These are phyloP conservation scores for Helicorthomorpha holstii DNA, from an alignment of 1,140 invertebrate species.

Conservation along the genomic window DNA sequence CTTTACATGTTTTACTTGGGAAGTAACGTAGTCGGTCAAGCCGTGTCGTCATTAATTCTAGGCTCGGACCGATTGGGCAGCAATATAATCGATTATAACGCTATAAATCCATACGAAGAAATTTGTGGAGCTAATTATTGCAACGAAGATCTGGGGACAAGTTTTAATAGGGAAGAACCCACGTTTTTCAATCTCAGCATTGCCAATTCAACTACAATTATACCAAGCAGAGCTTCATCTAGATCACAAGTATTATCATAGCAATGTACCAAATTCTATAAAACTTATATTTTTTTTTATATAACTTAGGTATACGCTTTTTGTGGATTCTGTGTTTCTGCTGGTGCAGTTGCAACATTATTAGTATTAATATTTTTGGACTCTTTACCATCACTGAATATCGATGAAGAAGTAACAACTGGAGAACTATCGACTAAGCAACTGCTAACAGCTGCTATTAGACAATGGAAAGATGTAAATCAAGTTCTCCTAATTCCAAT, in stretches of 20 bases:
- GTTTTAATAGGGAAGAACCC: not conserved
- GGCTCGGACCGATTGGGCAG: not conserved
- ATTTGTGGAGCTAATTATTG: slow-evolving; percentile 2
- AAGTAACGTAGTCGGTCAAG: slow-evolving; percentile 84
- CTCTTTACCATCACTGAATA: not conserved
- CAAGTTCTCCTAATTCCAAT: not conserved
- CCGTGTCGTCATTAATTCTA: slow-evolving; percentile 65
- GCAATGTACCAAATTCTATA: no score
- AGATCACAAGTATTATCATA: not conserved
- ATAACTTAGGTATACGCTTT: not conserved
- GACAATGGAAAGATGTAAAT: not conserved
- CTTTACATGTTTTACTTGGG: slow-evolving; percentile 96
- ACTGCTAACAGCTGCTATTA: not conserved
- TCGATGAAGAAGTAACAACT: not conserved
- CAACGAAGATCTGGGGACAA: not conserved
- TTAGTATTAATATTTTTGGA: not conserved
- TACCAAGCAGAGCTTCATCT: not conserved
- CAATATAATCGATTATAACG: not conserved
- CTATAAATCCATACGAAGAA: not conserved
- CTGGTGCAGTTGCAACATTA: not conserved
- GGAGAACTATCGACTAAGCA: not conserved
- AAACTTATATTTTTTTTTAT: no score
- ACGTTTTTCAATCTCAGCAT: not conserved
- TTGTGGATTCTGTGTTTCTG: not conserved
- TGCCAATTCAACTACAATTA: no score